Evolutionary conservation across 2,888 invertebrate species (phyloP).

Genomic region (Steinernema scapterisci): DNA sequence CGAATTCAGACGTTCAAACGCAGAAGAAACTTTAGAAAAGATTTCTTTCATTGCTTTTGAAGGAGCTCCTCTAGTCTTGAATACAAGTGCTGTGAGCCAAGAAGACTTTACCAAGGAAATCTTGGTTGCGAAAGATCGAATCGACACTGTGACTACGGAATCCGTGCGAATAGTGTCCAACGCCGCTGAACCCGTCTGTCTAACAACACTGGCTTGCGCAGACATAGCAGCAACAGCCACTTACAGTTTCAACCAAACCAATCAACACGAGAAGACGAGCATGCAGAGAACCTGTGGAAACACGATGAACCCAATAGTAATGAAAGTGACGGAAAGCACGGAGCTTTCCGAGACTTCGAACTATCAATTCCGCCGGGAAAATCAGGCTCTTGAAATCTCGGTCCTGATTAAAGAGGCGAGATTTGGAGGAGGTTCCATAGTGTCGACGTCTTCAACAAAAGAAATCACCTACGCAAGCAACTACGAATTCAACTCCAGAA

Average conservation of each 20-base stretch:
- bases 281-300: background rate
- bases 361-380: constrained; percentile 49
- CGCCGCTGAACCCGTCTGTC: background rate
- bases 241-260: background rate
- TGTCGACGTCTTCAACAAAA: constrained; percentile 34
- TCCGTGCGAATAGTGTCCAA: background rate
- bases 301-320: constrained; percentile 40
- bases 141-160: background rate
- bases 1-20: constrained; percentile 37
- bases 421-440: constrained; percentile 46
- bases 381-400: constrained; percentile 34
- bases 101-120: background rate
- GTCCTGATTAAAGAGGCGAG: constrained; percentile 47
- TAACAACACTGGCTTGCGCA: background rate
- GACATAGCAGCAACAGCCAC: background rate
- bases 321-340: constrained; percentile 47
- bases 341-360: constrained; percentile 55
- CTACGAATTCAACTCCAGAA: background rate
- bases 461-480: background rate
- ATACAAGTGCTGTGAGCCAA: background rate
- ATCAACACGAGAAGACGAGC: background rate
- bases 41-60: background rate
- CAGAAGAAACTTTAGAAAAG: background rate
- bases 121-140: background rate
- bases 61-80: background rate